phyloP scores from a whole-genome alignment of 2,888 invertebrate species.

The Chymomyza fuscimana region DNA sequence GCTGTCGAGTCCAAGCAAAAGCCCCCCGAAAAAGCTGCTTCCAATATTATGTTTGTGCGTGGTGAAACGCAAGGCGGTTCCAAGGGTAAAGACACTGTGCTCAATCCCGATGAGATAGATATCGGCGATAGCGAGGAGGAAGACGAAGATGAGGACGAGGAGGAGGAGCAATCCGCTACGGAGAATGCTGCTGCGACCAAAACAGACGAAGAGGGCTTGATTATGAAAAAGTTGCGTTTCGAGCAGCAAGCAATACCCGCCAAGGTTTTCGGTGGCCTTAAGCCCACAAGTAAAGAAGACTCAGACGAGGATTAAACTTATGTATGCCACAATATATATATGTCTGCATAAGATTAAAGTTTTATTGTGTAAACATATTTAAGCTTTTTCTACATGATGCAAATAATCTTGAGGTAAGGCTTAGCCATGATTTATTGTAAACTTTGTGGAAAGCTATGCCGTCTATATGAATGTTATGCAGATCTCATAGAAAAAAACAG shows the following conservation, averaged over 20 bases:
- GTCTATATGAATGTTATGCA: too few relatives aligned
- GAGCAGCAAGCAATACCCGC: conserved; percentile 92
- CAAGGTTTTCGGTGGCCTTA: conserved; percentile 93
- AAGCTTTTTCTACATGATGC: too few relatives aligned
- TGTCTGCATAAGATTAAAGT: not conserved
- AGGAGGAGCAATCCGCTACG: conserved; percentile 81
- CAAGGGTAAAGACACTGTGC: conserved; percentile 84
- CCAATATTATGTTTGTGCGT: conserved; percentile 91
- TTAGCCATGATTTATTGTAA: too few relatives aligned
- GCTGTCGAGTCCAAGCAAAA: conserved; percentile 62
- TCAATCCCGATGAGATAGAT: conserved; percentile 93
- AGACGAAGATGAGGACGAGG: conserved; percentile 82
- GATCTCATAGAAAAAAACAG: too few relatives aligned
- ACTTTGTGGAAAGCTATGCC: too few relatives aligned
- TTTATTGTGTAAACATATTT: not conserved
- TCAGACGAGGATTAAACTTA: conserved; percentile 66
- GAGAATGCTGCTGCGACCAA: conserved; percentile 82
- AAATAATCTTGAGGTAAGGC: too few relatives aligned
- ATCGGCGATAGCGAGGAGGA: conserved; percentile 88
- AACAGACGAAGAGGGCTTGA: conserved; percentile 81
- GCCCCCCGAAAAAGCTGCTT: conserved; percentile 61
- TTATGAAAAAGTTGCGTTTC: conserved; percentile 85
- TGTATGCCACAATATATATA: not conserved
- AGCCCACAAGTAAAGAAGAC: conserved; percentile 61
- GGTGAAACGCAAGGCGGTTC: conserved; percentile 91